phyloP scores from a whole-genome alignment of 2,797 vertebrate genomes.

The Nasua narica region DNA sequence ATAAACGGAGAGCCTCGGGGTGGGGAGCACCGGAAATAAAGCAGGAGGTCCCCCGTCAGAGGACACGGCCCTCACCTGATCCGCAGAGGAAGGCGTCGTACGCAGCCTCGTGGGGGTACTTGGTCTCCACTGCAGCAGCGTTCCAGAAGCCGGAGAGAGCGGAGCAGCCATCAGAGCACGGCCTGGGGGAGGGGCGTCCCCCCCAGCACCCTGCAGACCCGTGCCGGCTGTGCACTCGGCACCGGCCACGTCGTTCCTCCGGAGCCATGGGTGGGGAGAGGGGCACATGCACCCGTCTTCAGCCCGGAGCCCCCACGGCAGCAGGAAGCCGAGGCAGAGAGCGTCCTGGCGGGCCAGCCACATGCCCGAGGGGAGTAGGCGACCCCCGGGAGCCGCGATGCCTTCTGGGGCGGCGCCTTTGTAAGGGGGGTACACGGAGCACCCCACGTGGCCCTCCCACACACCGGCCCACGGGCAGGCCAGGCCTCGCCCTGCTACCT shows the following conservation, averaged over 20 bases:
- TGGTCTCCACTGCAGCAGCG: slow-evolving; percentile 74
- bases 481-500: fast-evolving
- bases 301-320: fast-evolving
- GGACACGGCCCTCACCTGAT: slow-evolving; percentile 78
- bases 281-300: no score
- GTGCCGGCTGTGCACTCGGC: no score
- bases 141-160: background rate
- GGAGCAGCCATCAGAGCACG: background rate
- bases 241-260: fast-evolving
- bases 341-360: background rate
- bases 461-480: background rate
- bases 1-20: fast-evolving
- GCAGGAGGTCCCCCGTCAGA: fast-evolving
- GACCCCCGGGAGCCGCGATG: fast-evolving
- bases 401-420: background rate
- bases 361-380: background rate
- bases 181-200: no score
- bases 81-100: slow-evolving; percentile 86
- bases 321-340: background rate
- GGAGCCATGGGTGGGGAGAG: no score
- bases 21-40: fast-evolving
- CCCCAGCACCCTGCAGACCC: no score
- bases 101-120: slow-evolving; percentile 82
- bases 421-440: fast-evolving
- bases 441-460: fast-evolving